Evolutionary conservation across 1,140 invertebrate genomes (phyloP), one percentile per base, ranked within the genome.

Genomic region (Lordiphosa clarofinis): DNA sequence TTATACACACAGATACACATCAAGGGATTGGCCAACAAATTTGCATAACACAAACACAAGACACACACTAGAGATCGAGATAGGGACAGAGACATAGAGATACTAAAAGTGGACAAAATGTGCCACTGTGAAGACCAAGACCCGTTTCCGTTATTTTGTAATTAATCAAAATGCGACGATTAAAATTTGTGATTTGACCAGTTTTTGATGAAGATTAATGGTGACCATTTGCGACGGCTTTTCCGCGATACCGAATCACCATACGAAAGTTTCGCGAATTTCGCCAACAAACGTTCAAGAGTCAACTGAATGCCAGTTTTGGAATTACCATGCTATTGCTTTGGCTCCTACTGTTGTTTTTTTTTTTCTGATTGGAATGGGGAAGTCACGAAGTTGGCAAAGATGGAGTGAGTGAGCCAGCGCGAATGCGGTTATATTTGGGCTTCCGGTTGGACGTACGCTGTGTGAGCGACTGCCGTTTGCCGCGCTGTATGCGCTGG

Each of bases 391-490:
- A 36, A 49, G n/a, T 24, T 21, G 10, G 31, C 19, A 21, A 74
- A 81, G 70, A 74, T 78, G 73, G 76, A 71, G 76, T 63, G 66
- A 58, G 56, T 13, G 40, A 63, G 53, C 42, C 53, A 57, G 38
- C 65, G 71, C 64, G 31, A 50, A 59, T 48, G 31, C 62, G 61
- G 35, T 76, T 67, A 44, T 56, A 53, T 60, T 56, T 67, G 55
- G 76, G 74, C 73, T 81, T 81, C 76, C 76, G 76, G 76, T 81
- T 81, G 76, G 76, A 81, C 64, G 75, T 74, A 63, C 56, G 65
- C 60, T 66, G 40, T 44, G 60, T 72, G 75, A 65, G 78, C 54
- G 58, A 81, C 72, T 81, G 78, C 37, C 44, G 63, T 40, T 48
- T 58, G 13, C 15, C 47, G 33, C 28, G 42, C 38, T 59, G 53